Conservation (phyloP, 2,113 vertebrate genomes). For the Ailurus styani region DNA sequence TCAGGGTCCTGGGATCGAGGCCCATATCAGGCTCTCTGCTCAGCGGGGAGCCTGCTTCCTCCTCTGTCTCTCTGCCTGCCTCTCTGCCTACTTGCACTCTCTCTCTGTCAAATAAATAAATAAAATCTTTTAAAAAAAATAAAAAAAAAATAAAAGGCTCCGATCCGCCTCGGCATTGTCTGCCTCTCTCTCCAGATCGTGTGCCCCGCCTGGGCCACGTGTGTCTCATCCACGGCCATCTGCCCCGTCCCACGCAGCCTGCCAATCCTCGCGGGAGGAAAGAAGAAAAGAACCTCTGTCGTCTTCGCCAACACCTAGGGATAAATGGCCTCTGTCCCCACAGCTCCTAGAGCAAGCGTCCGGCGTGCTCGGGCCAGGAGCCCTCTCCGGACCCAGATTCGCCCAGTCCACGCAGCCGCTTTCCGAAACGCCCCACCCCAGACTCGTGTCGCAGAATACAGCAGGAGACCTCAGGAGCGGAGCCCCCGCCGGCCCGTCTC, state of each 20-base stretch:
- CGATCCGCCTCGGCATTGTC: too few relatives aligned
- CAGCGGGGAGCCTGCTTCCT: too few relatives aligned
- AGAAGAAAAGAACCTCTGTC: not conserved
- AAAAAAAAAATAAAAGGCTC: too few relatives aligned
- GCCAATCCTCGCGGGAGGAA: not conserved
- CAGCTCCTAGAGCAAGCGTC: not conserved
- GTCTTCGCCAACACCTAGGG: too few relatives aligned
- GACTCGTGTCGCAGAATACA: not conserved
- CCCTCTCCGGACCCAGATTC: fast-evolving
- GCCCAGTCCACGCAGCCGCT: not conserved
- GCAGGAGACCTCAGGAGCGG: not conserved
- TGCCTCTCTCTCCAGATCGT: not conserved
- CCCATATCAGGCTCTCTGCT: too few relatives aligned
- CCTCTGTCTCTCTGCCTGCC: too few relatives aligned
- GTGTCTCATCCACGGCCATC: not conserved
- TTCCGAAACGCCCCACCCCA: not conserved
- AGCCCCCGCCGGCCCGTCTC: not conserved
- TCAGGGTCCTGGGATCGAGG: too few relatives aligned
- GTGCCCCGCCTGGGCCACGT: not conserved
- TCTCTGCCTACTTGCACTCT: too few relatives aligned
- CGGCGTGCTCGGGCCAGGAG: not conserved
- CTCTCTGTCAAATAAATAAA: too few relatives aligned
- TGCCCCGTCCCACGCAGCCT: not conserved
- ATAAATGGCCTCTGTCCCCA: not conserved
- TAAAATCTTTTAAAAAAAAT: too few relatives aligned